phyloP scores from a whole-genome alignment of 2,888 invertebrate genomes.

The Cosmia trapezina region DNA sequence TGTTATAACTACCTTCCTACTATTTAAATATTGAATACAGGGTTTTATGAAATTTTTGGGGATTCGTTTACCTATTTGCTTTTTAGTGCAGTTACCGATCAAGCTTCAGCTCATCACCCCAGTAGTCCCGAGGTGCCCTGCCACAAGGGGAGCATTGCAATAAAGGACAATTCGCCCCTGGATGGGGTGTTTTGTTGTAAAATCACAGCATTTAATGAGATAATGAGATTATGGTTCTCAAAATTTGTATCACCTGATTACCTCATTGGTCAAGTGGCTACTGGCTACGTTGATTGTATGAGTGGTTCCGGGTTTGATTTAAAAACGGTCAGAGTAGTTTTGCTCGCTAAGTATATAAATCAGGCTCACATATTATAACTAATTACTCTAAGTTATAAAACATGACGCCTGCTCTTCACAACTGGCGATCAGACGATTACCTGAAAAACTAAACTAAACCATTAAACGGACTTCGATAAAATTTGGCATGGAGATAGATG shows the following conservation, averaged over 20 bases:
- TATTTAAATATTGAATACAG: too few relatives aligned
- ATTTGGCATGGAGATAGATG: too few relatives aligned
- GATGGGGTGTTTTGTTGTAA: conserved; percentile 29
- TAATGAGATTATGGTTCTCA: conserved; percentile 6
- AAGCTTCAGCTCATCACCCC: not conserved
- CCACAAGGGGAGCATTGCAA: conserved; percentile 23
- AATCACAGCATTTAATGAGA: conserved; percentile 6
- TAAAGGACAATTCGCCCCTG: conserved; percentile 5
- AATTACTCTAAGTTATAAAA: too few relatives aligned
- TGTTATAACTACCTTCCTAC: not conserved
- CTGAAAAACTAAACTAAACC: too few relatives aligned
- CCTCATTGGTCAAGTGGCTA: not conserved
- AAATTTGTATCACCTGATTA: not conserved
- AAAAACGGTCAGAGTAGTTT: not conserved
- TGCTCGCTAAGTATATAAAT: conserved; percentile 10
- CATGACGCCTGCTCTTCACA: not conserved
- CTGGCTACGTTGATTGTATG: not conserved
- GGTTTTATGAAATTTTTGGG: not conserved
- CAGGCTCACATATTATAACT: conserved; percentile 21
- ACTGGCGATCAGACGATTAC: too few relatives aligned
- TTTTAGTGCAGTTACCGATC: not conserved
- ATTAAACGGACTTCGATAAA: too few relatives aligned
- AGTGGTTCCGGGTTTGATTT: not conserved
- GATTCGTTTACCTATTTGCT: not conserved
- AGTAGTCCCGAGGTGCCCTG: not conserved